Conservation (phyloP, 1,140 invertebrate species). For the Meloidogyne hapla region DNA sequence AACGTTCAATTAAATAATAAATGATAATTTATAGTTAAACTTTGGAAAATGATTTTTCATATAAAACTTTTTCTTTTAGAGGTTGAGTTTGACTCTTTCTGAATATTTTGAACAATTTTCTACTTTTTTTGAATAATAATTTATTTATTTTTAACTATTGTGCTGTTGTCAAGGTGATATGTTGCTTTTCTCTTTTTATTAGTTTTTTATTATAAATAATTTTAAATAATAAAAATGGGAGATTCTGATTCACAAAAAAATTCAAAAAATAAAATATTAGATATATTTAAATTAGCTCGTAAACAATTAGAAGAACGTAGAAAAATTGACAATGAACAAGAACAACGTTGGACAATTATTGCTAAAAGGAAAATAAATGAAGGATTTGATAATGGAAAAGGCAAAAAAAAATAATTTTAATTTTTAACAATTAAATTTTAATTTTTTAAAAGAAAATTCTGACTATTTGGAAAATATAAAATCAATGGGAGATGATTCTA, state of each 20-base stretch:
- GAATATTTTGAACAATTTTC: too few species aligned
- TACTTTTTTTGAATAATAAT: too few species aligned
- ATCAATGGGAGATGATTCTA: neutral
- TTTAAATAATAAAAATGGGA: neutral
- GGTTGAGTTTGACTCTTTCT: too few species aligned
- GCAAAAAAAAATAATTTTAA: neutral
- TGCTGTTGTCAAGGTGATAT: neutral
- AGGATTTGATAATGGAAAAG: too few species aligned
- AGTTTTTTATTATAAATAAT: neutral
- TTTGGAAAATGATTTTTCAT: too few species aligned
- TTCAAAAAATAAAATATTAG: neutral
- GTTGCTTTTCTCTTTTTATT: neutral
- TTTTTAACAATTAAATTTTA: neutral
- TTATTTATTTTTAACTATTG: too few species aligned
- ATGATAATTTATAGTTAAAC: too few species aligned
- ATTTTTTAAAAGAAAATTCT: neutral
- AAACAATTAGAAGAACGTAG: constrained; percentile 7
- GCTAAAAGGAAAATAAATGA: neutral
- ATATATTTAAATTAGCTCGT: constrained; percentile 7
- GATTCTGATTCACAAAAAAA: neutral
- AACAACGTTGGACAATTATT: neutral
- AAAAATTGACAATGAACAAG: constrained; percentile 9
- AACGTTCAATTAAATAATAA: neutral
- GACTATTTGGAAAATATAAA: neutral
- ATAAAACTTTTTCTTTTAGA: too few species aligned